These are phyloP conservation scores for Siniperca obscura DNA, from an alignment of 2,797 vertebrate genomes.

Conservation along the genomic window DNA sequence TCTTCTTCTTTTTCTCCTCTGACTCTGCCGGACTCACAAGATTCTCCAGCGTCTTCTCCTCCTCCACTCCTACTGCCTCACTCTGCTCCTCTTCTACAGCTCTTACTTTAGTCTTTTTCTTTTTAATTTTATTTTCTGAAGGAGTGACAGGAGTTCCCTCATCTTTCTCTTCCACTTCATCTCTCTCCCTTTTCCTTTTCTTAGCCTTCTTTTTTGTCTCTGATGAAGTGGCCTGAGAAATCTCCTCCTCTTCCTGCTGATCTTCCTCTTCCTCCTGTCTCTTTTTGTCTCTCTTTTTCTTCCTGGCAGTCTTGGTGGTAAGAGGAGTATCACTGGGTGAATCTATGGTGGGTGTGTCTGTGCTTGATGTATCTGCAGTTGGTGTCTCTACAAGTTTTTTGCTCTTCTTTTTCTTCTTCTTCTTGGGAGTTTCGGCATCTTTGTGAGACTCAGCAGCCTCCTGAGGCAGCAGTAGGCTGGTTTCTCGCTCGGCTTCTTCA, in stretches of 20 bases:
- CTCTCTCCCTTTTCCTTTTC: constrained; percentile 67
- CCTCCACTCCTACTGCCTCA: background rate
- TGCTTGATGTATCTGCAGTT: background rate
- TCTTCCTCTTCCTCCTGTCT: background rate
- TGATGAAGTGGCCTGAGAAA: constrained; percentile 10
- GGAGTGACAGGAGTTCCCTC: constrained; percentile 7
- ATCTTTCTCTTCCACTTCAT: constrained; percentile 28
- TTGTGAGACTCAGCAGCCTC: background rate
- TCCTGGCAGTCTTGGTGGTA: constrained; percentile 46
- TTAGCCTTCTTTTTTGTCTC: constrained; percentile 61
- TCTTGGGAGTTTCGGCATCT: constrained; percentile 33
- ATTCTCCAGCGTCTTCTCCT: constrained; percentile 3
- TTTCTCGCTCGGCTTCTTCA: background rate
- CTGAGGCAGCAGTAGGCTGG: background rate
- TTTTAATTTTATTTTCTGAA: constrained; percentile 30
- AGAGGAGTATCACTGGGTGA: constrained; percentile 32
- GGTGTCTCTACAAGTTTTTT: constrained; percentile 2
- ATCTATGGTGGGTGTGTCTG: constrained; percentile 12
- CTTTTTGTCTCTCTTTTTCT: constrained; percentile 43
- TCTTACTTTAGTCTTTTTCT: constrained; percentile 41
- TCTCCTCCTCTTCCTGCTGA: background rate
- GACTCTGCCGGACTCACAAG: background rate
- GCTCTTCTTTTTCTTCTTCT: constrained; percentile 70
- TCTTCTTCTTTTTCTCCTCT: constrained; percentile 37
- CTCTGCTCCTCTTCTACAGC: constrained; percentile 22